Evolutionary conservation across 2,113 vertebrate genomes (phyloP).

Genomic region (Drymodes brunneopygia): DNA sequence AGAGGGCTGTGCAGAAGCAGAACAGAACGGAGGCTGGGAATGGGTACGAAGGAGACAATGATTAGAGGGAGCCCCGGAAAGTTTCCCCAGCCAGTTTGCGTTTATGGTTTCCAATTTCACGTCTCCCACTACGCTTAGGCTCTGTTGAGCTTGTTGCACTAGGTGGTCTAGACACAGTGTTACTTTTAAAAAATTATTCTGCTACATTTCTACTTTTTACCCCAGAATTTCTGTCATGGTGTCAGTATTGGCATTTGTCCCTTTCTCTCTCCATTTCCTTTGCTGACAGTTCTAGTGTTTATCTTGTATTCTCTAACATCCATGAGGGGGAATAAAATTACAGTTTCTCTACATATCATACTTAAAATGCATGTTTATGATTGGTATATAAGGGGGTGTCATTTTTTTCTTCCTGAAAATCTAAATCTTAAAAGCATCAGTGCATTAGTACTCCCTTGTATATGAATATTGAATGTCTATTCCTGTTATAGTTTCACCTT

Average conservation of each 20-base stretch:
- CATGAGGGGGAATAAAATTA: not conserved
- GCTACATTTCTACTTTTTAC: not conserved
- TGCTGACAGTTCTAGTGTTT: not conserved
- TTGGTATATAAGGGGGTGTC: not conserved
- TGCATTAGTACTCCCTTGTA: not conserved
- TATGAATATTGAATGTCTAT: not conserved
- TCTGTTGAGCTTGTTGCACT: not conserved
- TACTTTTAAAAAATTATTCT: not conserved
- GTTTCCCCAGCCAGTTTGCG: accelerated
- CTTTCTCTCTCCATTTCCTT: not conserved
- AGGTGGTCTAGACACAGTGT: not conserved
- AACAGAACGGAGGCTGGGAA: accelerated
- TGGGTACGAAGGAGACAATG: too few species aligned
- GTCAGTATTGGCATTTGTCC: not conserved
- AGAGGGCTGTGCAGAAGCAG: not conserved
- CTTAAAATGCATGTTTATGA: not conserved
- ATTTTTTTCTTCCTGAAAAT: not conserved
- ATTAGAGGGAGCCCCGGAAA: not conserved
- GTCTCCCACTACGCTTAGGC: not conserved
- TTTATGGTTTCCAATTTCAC: not conserved
- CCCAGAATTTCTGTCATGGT: not conserved
- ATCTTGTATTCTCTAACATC: not conserved
- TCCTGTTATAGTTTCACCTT: not conserved
- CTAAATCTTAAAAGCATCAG: not conserved
- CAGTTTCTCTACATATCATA: not conserved